Base-by-base conservation (phyloP, 2,888 invertebrate species). In the Drosophila demipolita region DNA sequence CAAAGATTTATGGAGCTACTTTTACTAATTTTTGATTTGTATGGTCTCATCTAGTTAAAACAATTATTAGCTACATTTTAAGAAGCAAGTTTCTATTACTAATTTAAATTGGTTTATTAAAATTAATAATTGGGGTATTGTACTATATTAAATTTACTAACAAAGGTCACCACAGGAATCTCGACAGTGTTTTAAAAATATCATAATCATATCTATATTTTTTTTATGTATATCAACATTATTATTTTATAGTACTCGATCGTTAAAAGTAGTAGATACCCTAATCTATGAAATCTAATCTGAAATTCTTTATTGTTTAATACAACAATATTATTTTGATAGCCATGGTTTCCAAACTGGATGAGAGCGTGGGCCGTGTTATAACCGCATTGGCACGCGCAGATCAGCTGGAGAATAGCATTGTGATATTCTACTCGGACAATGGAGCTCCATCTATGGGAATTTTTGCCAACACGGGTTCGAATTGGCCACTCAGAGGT, bases 321-420 rank as follows among this genome's bases (percentile, higher is more conserved):
- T 40, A n/a, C n/a, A 15, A n/a, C n/a, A 15, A 45, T 17, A 48
- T 12, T 29, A 32, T 17, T 52, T 62, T n/a, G 4, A 32, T 57
- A 96, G 98, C 97, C 8, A 97, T 98, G 96, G 95, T 98, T 2
- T 95, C 96, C 29, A 96, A 96, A 81, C 93, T 99, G 85, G 99
- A 99, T 91, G 95, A 96, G 67, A 96, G 98, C 48, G 95, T 99
- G 0, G 98, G 98, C 0, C 94, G 95, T 42, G 95, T 98, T 17
- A 94, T 97, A 1, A 91, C 94, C 57, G 95, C 96, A 6, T 93
- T 99, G 62, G 93, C 95, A 59, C 91, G 94, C 0, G 95, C 95
- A 67, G 94, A 94, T 2, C 96, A 98, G 93, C 93, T 98, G 76
- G 94, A 97, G 50, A 96, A 98, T 91, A 96, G 97, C 1, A 95